phyloP scores from a whole-genome alignment of 1,140 invertebrate species.

The Bacillus rossius region DNA sequence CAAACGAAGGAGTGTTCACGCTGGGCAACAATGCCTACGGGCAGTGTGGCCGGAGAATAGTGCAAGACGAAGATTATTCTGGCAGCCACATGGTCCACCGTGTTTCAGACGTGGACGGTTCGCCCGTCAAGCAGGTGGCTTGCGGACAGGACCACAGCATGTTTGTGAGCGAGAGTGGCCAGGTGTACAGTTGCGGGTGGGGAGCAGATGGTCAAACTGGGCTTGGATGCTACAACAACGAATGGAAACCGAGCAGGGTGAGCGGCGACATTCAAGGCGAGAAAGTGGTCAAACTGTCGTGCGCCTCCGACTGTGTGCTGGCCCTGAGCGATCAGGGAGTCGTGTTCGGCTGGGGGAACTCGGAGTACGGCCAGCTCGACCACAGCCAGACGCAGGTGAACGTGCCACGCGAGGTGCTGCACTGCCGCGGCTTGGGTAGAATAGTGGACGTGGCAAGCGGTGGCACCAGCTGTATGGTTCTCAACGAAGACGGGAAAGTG shows the following conservation, averaged over 20 bases:
- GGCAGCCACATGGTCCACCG: constrained; percentile 58
- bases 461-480: constrained; percentile 78
- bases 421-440: constrained; percentile 59
- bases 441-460: constrained; percentile 78
- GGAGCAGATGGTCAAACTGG: constrained; percentile 95
- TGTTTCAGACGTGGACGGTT: constrained; percentile 56
- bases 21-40: constrained; percentile 92
- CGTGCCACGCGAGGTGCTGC: constrained; percentile 58
- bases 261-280: constrained; percentile 79
- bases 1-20: constrained; percentile 73
- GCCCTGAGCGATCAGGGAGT: constrained; percentile 88
- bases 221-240: constrained; percentile 61
- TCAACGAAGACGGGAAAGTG: constrained; percentile 78
- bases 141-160: constrained; percentile 90
- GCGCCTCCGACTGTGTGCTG: constrained; percentile 78
- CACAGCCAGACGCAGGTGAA: constrained; percentile 50
- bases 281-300: constrained; percentile 75
- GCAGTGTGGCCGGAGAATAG: constrained; percentile 83
- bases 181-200: constrained; percentile 88
- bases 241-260: constrained; percentile 53
- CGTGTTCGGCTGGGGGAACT: constrained; percentile 96
- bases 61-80: constrained; percentile 70
- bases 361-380: constrained; percentile 84
- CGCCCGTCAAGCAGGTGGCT: constrained; percentile 58
- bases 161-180: constrained; percentile 71